Evolutionary conservation across 2,113 vertebrate genomes (phyloP).

Genomic region (Oxygymnocypris stewartii): DNA sequence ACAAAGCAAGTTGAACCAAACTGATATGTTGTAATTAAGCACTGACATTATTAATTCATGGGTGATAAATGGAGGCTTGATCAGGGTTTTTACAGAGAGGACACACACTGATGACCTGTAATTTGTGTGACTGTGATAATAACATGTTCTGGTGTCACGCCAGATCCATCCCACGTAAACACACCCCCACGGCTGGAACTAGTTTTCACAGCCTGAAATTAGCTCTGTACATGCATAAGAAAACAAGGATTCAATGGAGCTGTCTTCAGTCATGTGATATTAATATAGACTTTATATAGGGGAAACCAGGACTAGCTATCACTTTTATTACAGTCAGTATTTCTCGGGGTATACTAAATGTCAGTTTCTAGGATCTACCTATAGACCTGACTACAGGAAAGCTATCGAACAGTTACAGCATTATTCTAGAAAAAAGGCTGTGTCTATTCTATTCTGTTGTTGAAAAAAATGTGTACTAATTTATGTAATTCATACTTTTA

Average conservation of each 20-base stretch:
- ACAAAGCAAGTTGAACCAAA: constrained; percentile 1
- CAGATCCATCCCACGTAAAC: constrained; percentile 30
- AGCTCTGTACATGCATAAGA: background rate
- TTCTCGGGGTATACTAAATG: background rate
- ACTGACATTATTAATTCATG: constrained; percentile 41
- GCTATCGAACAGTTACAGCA: too few species aligned
- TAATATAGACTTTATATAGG: background rate
- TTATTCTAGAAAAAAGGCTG: too few species aligned
- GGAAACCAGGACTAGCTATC: background rate
- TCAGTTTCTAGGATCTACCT: background rate
- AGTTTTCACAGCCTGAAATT: background rate
- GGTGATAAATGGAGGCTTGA: constrained; percentile 42
- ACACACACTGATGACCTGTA: constrained; percentile 50
- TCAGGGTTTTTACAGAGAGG: constrained; percentile 14
- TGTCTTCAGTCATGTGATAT: background rate
- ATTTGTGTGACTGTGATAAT: constrained; percentile 48
- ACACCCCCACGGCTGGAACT: background rate
- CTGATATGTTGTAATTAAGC: constrained; percentile 47
- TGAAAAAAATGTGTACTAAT: too few species aligned
- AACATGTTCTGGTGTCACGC: constrained; percentile 41
- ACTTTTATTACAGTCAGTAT: background rate
- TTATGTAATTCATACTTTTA: too few species aligned
- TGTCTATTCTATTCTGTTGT: too few species aligned
- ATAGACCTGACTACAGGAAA: background rate
- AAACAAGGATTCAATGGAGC: background rate